phyloP scores from a whole-genome alignment of 2,888 invertebrate genomes.

The Podabrus alpinus region DNA sequence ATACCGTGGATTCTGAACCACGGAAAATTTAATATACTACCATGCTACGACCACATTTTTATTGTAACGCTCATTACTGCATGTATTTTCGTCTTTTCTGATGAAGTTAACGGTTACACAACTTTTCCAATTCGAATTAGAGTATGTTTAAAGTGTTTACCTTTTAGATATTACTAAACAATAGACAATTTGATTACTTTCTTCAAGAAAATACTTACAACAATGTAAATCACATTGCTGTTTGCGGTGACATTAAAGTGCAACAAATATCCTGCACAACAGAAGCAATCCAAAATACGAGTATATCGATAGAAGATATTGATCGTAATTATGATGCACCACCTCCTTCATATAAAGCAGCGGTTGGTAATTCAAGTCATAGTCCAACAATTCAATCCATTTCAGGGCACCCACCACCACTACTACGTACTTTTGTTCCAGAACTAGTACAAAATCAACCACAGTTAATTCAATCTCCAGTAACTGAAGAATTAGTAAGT shows the following conservation, averaged over 20 bases:
- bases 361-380: too few relatives aligned
- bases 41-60: too few relatives aligned
- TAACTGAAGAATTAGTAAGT: slow-evolving; percentile 2
- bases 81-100: too few relatives aligned
- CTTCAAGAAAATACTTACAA: slow-evolving; percentile 68
- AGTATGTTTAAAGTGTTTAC: neutral
- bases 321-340: neutral
- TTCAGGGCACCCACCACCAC: neutral
- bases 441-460: neutral
- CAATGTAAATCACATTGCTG: slow-evolving; percentile 64
- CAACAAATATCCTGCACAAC: slow-evolving; percentile 54
- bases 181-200: slow-evolving; percentile 73
- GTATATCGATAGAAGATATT: neutral
- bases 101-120: neutral
- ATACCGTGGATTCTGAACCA: too few relatives aligned
- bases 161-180: slow-evolving; percentile 58
- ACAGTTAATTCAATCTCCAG: neutral
- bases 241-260: slow-evolving; percentile 73
- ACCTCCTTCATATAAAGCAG: slow-evolving; percentile 1
- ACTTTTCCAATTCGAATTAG: neutral
- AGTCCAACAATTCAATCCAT: neutral
- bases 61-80: too few relatives aligned
- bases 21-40: too few relatives aligned
- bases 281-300: neutral
- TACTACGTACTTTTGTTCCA: neutral